Evolutionary conservation across 2,888 invertebrate genomes (phyloP).

Genomic region (Calameuta pallipes): DNA sequence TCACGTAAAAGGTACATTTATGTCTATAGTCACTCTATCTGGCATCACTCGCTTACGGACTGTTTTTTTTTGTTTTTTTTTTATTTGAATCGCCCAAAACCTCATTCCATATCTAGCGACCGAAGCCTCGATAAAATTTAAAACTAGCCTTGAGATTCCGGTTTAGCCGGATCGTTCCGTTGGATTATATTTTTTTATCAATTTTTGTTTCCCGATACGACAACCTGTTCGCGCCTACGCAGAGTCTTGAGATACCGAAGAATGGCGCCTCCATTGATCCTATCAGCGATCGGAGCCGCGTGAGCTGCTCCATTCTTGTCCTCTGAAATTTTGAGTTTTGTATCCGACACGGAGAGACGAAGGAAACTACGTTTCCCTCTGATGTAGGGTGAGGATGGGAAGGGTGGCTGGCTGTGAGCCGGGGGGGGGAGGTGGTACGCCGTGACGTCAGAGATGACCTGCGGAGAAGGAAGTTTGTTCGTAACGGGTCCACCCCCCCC

Average conservation of each 20-base stretch:
- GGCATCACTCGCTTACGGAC: background rate
- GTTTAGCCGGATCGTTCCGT: background rate
- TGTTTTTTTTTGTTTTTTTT: background rate
- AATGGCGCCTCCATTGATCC: background rate
- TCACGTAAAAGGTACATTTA: background rate
- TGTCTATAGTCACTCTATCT: background rate
- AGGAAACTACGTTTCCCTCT: background rate
- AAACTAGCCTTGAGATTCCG: background rate
- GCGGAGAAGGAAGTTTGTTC: background rate
- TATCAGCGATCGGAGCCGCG: background rate
- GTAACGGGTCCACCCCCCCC: background rate
- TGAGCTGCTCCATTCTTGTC: background rate
- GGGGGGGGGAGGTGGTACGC: background rate
- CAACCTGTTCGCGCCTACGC: background rate
- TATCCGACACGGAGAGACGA: background rate
- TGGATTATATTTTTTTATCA: background rate
- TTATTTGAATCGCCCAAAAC: background rate
- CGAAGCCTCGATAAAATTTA: background rate
- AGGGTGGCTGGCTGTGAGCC: background rate
- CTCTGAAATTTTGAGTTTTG: background rate
- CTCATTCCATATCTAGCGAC: background rate
- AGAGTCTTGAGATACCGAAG: background rate
- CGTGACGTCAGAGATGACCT: background rate
- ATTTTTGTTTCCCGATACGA: background rate
- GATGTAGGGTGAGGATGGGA: background rate